These are phyloP conservation scores for Apocheima hispidaria DNA, from an alignment of 2,888 invertebrate genomes.

Conservation along the genomic window DNA sequence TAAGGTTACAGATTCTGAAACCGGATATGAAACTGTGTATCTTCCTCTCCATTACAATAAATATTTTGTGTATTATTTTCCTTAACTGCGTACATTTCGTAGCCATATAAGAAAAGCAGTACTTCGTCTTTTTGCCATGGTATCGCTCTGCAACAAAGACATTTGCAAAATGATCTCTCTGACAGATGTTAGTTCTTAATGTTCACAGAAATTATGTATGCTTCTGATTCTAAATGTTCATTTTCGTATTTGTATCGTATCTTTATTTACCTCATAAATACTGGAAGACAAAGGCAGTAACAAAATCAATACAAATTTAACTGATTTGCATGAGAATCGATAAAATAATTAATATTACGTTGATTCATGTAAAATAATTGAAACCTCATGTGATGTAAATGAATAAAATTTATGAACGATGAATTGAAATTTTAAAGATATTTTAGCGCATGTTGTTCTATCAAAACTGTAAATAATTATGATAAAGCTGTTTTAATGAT, in stretches of 20 bases:
- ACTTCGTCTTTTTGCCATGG: no score
- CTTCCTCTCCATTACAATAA: not conserved
- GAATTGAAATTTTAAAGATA: constrained; percentile 41
- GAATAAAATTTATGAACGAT: constrained; percentile 31
- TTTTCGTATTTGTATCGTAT: no score
- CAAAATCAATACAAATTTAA: not conserved
- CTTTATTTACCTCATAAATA: no score
- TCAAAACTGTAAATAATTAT: constrained; percentile 38
- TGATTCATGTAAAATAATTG: constrained; percentile 12
- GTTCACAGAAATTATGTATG: no score
- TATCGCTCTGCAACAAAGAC: no score
- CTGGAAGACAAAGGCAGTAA: not conserved
- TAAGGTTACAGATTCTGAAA: not conserved
- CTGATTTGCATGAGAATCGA: not conserved
- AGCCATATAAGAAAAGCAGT: no score
- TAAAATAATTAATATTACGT: not conserved
- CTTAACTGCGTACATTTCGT: not conserved
- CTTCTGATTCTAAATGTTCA: no score
- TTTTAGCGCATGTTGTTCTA: constrained; percentile 43
- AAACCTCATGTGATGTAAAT: constrained; percentile 19
- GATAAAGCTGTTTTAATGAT: constrained; percentile 29
- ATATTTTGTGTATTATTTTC: constrained; percentile 2
- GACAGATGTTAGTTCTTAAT: no score
- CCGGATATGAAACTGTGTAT: not conserved
- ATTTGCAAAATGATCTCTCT: no score